Conservation (phyloP, 2,888 invertebrate species). For the Synergus itoensis region DNA sequence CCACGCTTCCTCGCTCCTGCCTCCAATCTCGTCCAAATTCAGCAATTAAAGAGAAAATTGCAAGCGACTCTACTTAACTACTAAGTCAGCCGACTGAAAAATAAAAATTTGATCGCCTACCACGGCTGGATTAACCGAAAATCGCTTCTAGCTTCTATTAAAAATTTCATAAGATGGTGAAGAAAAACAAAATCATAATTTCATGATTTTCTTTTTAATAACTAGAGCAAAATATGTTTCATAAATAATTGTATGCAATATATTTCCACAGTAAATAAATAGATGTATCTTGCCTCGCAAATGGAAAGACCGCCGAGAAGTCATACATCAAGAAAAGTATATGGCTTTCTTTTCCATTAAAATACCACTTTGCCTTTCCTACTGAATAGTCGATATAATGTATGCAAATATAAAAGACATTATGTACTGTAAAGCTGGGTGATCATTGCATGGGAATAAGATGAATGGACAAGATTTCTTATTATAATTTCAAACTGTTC, state of each 20-base stretch:
- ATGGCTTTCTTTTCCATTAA: slow-evolving; percentile 38
- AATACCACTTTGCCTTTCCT: slow-evolving; percentile 4
- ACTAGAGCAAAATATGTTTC: too few relatives aligned
- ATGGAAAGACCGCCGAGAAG: slow-evolving; percentile 14
- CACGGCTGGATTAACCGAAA: slow-evolving; percentile 2
- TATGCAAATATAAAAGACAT: slow-evolving; percentile 35
- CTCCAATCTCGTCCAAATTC: slow-evolving; percentile 67
- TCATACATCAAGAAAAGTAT: slow-evolving; percentile 12
- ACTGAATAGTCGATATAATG: not conserved
- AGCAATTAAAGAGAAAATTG: slow-evolving; percentile 71
- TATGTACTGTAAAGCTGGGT: not conserved
- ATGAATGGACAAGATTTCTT: slow-evolving; percentile 14
- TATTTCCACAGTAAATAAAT: not conserved
- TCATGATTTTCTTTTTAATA: not conserved
- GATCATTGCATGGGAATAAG: slow-evolving; percentile 23
- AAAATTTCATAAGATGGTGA: not conserved
- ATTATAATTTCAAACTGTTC: not conserved
- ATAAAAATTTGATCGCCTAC: slow-evolving; percentile 18
- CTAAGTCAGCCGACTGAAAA: not conserved
- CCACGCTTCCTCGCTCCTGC: slow-evolving; percentile 61
- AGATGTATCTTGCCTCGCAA: slow-evolving; percentile 1
- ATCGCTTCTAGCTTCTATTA: slow-evolving; percentile 4
- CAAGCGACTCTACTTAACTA: slow-evolving; percentile 50
- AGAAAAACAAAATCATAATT: not conserved
- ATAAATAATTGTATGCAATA: not conserved